These are phyloP conservation scores for Eublepharis macularius DNA, from an alignment of 2,113 vertebrate species.

Conservation along the genomic window DNA sequence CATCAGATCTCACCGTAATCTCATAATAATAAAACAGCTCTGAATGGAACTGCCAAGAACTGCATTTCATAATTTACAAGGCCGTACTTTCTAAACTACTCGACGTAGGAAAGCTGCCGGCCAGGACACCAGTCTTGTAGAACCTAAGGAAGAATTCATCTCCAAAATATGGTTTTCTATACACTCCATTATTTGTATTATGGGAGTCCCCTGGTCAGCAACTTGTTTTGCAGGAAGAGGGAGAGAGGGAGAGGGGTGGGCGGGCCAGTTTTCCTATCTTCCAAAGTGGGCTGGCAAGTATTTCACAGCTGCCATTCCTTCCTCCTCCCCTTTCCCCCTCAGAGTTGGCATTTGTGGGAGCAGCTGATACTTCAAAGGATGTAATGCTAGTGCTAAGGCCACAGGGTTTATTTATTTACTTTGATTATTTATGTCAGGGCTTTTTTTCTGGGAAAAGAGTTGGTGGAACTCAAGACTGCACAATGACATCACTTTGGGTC, in stretches of 20 bases:
- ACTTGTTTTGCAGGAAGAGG: background rate
- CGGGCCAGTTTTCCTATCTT: background rate
- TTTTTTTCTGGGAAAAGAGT: no score
- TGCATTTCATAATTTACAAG: conserved; percentile 60
- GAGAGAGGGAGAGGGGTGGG: background rate
- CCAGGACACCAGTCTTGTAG: conserved; percentile 47
- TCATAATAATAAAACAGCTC: conserved; percentile 59
- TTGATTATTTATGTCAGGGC: no score
- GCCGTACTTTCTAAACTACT: conserved; percentile 49
- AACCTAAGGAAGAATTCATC: conserved; percentile 33
- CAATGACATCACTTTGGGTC: no score
- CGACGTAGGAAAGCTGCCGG: conserved; percentile 41
- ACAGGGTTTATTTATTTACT: no score
- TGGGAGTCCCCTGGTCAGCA: background rate
- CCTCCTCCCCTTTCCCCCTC: background rate
- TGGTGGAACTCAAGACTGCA: no score
- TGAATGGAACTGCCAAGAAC: conserved; percentile 43
- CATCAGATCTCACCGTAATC: conserved; percentile 62
- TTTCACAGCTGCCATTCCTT: background rate
- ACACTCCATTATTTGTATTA: conserved; percentile 43
- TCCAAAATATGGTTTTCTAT: conserved; percentile 50
- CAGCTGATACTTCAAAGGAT: background rate
- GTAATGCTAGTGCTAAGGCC: background rate
- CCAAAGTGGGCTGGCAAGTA: background rate
- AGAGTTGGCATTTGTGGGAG: background rate